Evolutionary conservation across 2,113 vertebrate genomes (phyloP).

Genomic region (Callionymus lyra): DNA sequence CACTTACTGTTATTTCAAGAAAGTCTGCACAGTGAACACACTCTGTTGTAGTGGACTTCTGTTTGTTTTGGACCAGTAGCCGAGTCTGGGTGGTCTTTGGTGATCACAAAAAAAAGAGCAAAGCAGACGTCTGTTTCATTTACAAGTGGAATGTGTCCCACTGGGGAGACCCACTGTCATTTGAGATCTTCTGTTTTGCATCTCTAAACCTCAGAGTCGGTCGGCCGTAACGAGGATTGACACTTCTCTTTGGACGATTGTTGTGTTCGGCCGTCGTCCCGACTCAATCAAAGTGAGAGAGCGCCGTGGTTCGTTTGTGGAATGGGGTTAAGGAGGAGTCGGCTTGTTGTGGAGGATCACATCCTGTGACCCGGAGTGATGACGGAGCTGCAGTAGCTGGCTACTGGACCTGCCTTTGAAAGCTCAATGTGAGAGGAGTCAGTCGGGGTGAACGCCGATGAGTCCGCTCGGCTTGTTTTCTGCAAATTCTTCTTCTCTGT

Average conservation of each 20-base stretch:
- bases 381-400: slow-evolving; percentile 57
- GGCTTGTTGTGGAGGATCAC: slow-evolving; percentile 37
- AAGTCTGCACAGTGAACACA: too few relatives aligned
- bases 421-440: slow-evolving; percentile 11
- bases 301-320: slow-evolving; percentile 19
- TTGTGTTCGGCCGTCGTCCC: slow-evolving; percentile 3
- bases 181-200: slow-evolving; percentile 51
- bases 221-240: slow-evolving; percentile 24
- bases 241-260: slow-evolving; percentile 1
- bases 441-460: background rate
- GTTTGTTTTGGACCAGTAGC: slow-evolving; percentile 25
- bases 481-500: too few relatives aligned
- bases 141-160: slow-evolving; percentile 37
- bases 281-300: background rate
- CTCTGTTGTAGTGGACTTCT: too few relatives aligned
- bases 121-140: slow-evolving; percentile 45
- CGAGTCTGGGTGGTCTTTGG: slow-evolving; percentile 63
- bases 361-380: slow-evolving; percentile 55
- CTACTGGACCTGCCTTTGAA: slow-evolving; percentile 40
- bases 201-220: slow-evolving; percentile 39
- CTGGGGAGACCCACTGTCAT: slow-evolving; percentile 51
- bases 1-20: too few relatives aligned
- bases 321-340: slow-evolving; percentile 22
- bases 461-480: too few relatives aligned
- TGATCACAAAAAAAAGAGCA: slow-evolving; percentile 25